Base-by-base conservation (phyloP, 2,888 invertebrate species). In the Drosophila ezoana region DNA sequence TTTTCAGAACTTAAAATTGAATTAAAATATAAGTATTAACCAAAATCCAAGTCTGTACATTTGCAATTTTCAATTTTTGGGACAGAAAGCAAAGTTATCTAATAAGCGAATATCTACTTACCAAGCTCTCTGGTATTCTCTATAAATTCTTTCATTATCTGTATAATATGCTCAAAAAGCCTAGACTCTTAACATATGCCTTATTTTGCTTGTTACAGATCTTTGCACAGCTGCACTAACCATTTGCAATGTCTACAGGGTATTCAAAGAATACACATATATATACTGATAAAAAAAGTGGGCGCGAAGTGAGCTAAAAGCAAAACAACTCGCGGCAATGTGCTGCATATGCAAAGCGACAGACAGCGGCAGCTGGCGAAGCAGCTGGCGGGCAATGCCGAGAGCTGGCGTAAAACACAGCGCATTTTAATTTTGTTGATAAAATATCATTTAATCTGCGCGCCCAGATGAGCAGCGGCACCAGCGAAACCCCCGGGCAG, bases 381-480 rank as follows among this genome's bases (percentile, higher is more conserved):
- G 51, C 66, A 71, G 57, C 52, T 59, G 72, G 8, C 8, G 56
- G 64, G 37, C 32, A 33, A 40, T 49, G 58, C 56, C 37, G 20
- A 18, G 52, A 41, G 58, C 49, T 32, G 51, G 44, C 37, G 44
- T 37, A 52, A 41, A 61, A 18, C 64, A 63, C 48, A 54, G 60
- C 32, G 79, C 77, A 81, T 85, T 85, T 83, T 79, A 77, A 86
- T 83, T 79, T 86, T 78, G 77, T 74, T 84, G 87, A 77, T 85
- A 87, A 85, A 85, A 85, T 84, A 79, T 72, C 77, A 84, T 81
- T 83, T 86, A 83, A 85, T 86, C 84, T 83, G 67, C 54, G 73
- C 75, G 48, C 72, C 72, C 76, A 76, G 76, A 62, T 75, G 76
- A 72, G 52, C 51, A 44, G 41, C 37, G 11, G 43, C 49, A 28